phyloP scores from a whole-genome alignment of 1,140 invertebrate genomes.

The Chironomus tepperi region DNA sequence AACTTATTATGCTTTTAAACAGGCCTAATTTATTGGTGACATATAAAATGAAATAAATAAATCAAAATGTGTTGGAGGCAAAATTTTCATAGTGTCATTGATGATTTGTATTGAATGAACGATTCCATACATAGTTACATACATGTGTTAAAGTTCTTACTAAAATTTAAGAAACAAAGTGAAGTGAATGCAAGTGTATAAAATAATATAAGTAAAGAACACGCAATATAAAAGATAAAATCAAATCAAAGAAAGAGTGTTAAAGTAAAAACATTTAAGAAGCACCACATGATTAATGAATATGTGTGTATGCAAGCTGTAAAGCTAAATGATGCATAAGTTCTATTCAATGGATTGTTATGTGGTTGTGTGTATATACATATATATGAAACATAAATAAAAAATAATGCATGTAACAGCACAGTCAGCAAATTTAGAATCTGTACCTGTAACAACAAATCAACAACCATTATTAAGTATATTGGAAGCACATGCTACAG shows the following conservation, averaged over 20 bases:
- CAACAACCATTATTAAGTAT: background rate
- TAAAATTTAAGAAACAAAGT: background rate
- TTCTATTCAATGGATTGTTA: background rate
- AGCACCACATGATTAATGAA: background rate
- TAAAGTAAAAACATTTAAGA: background rate
- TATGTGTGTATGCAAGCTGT: background rate
- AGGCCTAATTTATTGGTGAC: no score
- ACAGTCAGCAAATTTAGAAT: constrained; percentile 20
- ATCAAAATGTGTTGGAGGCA: no score
- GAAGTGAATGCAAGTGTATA: background rate
- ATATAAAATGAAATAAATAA: no score
- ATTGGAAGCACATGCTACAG: background rate
- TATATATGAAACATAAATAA: background rate
- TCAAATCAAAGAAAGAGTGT: background rate
- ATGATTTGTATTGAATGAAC: no score
- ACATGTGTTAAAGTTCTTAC: background rate
- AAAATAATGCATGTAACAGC: constrained; percentile 5
- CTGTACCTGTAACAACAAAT: constrained; percentile 17
- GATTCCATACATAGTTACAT: no score
- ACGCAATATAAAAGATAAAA: background rate
- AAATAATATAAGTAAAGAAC: background rate
- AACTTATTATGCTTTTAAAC: no score
- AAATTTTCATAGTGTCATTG: no score
- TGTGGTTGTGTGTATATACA: background rate
- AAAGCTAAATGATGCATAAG: background rate